These are phyloP conservation scores for Steinernema khuongi DNA, from an alignment of 1,140 invertebrate genomes.

Conservation along the genomic window DNA sequence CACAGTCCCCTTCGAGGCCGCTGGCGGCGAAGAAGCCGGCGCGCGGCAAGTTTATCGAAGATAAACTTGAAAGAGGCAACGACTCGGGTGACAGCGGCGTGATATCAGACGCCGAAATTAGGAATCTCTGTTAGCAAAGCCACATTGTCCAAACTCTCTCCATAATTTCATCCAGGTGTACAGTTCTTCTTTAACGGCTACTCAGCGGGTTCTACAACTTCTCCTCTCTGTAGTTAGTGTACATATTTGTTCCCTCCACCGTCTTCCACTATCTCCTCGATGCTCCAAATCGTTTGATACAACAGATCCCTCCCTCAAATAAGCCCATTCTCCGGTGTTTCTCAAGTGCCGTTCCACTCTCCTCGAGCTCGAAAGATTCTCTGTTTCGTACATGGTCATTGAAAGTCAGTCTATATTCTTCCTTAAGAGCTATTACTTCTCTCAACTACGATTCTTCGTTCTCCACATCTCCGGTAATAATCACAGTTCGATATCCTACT, in stretches of 20 bases:
- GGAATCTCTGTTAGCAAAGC: neutral
- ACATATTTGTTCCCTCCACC: neutral
- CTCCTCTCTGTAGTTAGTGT: neutral
- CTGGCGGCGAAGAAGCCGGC: neutral
- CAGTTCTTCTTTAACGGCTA: constrained; percentile 1
- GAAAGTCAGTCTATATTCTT: neutral
- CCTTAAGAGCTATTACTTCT: neutral
- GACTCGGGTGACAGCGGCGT: constrained; percentile 5
- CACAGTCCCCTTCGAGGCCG: neutral
- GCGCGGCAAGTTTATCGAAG: neutral
- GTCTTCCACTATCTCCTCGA: neutral
- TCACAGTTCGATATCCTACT: neutral
- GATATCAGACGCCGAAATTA: constrained; percentile 12
- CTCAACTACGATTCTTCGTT: neutral
- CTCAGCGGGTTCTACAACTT: neutral
- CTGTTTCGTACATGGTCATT: too few species aligned
- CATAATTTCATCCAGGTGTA: neutral
- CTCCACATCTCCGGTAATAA: neutral
- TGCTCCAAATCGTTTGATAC: neutral
- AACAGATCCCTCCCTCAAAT: neutral
- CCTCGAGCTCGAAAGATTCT: too few species aligned
- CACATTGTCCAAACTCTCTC: neutral
- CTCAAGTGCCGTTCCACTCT: neutral
- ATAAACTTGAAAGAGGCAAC: neutral
- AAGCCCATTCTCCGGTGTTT: neutral